A percentile compares a stretch with the other conserved stretches of the same genome.
These are phyloP conservation scores for Pteria penguin DNA, from an alignment of 2,888 invertebrate species.

Conservation along the genomic window DNA sequence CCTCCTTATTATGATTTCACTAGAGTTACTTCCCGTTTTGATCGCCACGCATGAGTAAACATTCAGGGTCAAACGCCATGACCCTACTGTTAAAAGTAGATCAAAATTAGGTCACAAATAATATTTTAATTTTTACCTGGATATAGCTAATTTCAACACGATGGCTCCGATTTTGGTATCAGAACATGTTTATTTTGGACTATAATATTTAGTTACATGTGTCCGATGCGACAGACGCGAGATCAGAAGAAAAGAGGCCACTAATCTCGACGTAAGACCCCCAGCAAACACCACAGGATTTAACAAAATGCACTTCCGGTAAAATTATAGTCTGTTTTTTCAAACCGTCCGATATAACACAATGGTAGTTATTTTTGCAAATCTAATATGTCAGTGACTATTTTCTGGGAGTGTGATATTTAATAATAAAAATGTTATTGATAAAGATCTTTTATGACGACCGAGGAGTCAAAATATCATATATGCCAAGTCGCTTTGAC, in stretches of 20 bases:
- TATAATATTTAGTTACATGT: not conserved
- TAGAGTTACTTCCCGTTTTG: too few relatives aligned
- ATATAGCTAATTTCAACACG: too few relatives aligned
- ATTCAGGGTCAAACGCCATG: not conserved
- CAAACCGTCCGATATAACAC: not conserved
- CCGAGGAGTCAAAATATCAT: too few relatives aligned
- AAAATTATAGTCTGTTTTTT: slow-evolving; percentile 11
- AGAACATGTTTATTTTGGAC: too few relatives aligned
- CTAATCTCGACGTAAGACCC: not conserved
- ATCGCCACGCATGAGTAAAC: not conserved
- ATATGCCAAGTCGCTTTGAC: too few relatives aligned
- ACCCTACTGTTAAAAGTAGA: not conserved
- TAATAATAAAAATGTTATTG: not conserved
- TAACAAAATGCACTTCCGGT: slow-evolving; percentile 17
- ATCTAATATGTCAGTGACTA: too few relatives aligned
- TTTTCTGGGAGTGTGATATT: too few relatives aligned
- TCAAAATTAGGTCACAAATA: too few relatives aligned
- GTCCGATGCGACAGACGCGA: not conserved
- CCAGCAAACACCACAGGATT: slow-evolving; percentile 5
- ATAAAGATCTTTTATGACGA: not conserved
- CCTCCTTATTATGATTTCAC: too few relatives aligned
- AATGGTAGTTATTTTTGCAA: too few relatives aligned
- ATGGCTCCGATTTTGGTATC: too few relatives aligned
- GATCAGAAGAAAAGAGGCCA: not conserved
- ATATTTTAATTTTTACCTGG: too few relatives aligned